These are phyloP conservation scores for Musca vetustissima DNA, from an alignment of 1,140 invertebrate genomes.

Conservation along the genomic window DNA sequence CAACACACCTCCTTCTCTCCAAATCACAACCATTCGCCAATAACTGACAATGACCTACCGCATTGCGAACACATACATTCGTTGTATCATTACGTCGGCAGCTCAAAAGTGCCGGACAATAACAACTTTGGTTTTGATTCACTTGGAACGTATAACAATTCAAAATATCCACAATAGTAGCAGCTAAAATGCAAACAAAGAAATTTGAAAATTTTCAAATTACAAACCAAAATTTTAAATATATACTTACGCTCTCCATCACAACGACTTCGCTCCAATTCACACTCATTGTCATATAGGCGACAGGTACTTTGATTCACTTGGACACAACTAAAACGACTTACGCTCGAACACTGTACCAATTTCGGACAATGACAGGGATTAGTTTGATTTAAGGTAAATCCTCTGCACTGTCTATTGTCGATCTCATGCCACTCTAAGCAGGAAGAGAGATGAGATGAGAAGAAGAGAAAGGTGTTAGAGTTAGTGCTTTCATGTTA, in stretches of 20 bases:
- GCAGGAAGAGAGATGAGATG: neutral
- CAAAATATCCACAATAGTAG: neutral
- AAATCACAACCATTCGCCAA: neutral
- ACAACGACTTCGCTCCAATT: neutral
- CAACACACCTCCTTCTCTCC: neutral
- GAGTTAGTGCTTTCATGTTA: neutral
- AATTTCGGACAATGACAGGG: neutral
- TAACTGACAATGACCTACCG: neutral
- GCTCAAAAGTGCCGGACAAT: neutral
- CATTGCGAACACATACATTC: constrained; percentile 4
- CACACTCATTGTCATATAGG: constrained; percentile 2
- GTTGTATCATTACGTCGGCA: neutral
- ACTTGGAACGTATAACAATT: neutral
- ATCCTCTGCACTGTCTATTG: constrained; percentile 1
- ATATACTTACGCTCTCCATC: neutral
- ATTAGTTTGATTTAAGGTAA: neutral
- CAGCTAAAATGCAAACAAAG: neutral
- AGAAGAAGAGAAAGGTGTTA: neutral
- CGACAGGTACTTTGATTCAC: neutral
- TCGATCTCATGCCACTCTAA: constrained; percentile 3
- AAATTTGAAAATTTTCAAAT: neutral
- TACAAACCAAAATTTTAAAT: neutral
- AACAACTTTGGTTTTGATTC: neutral
- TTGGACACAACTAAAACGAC: neutral
- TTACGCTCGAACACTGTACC: neutral